phyloP scores from a whole-genome alignment of 2,797 vertebrate species.

The Chaunax sp. region DNA sequence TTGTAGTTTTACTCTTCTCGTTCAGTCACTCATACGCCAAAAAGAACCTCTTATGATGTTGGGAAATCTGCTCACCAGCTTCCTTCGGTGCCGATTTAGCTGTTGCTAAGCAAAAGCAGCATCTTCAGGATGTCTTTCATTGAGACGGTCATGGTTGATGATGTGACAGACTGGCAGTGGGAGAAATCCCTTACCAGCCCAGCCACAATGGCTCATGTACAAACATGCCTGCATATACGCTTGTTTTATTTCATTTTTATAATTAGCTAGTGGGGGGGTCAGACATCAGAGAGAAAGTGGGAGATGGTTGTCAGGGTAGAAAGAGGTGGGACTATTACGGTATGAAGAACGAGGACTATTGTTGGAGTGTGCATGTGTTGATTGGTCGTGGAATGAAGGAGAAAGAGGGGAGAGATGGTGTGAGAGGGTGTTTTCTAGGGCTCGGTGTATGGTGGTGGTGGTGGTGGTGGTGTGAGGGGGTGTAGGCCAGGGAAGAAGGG shows the following conservation, averaged over 20 bases:
- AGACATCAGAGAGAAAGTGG: conserved; percentile 20
- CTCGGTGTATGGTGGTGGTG: conserved; percentile 31
- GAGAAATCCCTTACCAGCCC: conserved; percentile 16
- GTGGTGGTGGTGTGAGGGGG: conserved; percentile 37
- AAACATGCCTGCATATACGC: conserved; percentile 21
- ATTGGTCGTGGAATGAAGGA: conserved; percentile 48
- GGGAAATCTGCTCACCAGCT: conserved; percentile 10
- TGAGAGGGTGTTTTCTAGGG: conserved; percentile 46
- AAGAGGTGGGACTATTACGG: conserved; percentile 47
- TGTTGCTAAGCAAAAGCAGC: conserved; percentile 48
- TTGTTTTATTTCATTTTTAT: conserved; percentile 28
- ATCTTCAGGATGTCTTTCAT: conserved; percentile 23
- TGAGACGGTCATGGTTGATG: conserved; percentile 7
- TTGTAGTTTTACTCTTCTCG: background rate
- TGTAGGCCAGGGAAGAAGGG: conserved; percentile 70
- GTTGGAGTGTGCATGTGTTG: conserved; percentile 44
- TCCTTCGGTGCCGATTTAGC: conserved; percentile 38
- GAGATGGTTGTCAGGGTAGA: conserved; percentile 32
- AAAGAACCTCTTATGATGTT: conserved; percentile 15
- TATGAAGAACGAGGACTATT: conserved; percentile 50
- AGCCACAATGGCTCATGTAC: conserved; percentile 13
- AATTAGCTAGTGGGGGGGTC: conserved; percentile 45
- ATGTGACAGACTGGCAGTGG: background rate
- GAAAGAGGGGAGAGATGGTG: conserved; percentile 40
- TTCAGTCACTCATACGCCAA: conserved; percentile 1